phyloP scores from a whole-genome alignment of 2,113 vertebrate species.

The Pongo abelii region DNA sequence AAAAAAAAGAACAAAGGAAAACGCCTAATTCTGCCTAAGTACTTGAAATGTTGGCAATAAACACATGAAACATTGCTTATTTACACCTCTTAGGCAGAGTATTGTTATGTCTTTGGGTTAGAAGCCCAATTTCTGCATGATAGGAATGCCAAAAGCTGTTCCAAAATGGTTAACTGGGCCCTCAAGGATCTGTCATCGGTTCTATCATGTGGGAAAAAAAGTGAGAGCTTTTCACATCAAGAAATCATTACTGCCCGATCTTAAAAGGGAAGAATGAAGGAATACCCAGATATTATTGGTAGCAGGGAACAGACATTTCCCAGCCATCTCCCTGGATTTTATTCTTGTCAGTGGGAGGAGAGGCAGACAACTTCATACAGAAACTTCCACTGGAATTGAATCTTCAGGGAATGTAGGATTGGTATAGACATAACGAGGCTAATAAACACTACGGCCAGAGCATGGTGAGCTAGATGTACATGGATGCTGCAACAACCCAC shows the following conservation, averaged over 20 bases:
- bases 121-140: background rate
- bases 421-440: too few species aligned
- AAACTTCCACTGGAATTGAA: too few species aligned
- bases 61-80: background rate
- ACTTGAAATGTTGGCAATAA: background rate
- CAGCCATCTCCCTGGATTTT: background rate
- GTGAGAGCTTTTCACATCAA: background rate
- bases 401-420: background rate
- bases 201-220: background rate
- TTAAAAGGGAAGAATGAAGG: background rate
- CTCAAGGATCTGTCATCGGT: background rate
- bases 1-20: background rate
- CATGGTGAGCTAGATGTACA: rapidly evolving
- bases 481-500: background rate
- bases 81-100: background rate
- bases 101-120: background rate
- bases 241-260: background rate
- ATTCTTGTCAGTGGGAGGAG: background rate
- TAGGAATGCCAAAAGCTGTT: background rate
- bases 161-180: background rate
- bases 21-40: background rate
- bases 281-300: background rate
- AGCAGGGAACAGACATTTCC: background rate
- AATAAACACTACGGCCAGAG: background rate
- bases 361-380: background rate